Evolutionary conservation across 1,140 invertebrate species (phyloP).

Genomic region (Lasioglossum baleicum): DNA sequence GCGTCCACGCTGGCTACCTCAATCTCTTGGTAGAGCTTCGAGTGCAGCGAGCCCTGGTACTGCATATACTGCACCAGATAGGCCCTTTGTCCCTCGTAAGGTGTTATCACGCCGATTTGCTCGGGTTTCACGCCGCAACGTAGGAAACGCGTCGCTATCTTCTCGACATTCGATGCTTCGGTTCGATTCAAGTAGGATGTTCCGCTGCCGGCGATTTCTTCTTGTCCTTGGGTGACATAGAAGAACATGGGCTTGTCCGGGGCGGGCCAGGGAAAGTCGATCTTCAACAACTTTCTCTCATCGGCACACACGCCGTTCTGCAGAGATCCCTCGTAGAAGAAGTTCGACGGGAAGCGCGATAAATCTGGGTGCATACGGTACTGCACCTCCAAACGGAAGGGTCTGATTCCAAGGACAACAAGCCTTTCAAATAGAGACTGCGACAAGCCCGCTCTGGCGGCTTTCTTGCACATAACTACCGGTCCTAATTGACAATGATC

Average conservation of each 20-base stretch:
- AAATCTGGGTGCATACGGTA: conserved; percentile 99
- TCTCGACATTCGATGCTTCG: conserved; percentile 99
- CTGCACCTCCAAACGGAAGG: conserved; percentile 97
- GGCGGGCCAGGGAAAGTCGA: conserved; percentile 99
- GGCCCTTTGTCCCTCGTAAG: conserved; percentile 99
- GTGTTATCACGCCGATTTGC: conserved; percentile 99
- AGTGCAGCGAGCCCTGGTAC: conserved; percentile 97
- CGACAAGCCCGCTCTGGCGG: conserved; percentile 96
- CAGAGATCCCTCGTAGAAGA: conserved; percentile 99
- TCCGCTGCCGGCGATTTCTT: conserved; percentile 98
- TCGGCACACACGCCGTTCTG: conserved; percentile 99
- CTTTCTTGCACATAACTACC: conserved; percentile 99
- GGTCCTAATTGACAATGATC: conserved; percentile 99
- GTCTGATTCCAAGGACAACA: conserved; percentile 96
- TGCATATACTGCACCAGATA: conserved; percentile 99
- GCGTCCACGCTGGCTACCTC: conserved; percentile 99
- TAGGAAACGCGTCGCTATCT: conserved; percentile 95
- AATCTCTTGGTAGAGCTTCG: conserved; percentile 98
- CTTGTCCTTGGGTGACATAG: conserved; percentile 98
- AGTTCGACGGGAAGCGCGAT: conserved; percentile 98
- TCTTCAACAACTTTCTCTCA: conserved; percentile 92
- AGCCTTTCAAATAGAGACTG: conserved; percentile 98
- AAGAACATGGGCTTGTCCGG: conserved; percentile 99
- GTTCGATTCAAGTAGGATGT: conserved; percentile 99
- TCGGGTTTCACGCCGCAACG: conserved; percentile 97